Percentiles rank a stretch among this genome's conserved stretches.
Conservation (phyloP, 2,113 vertebrate species). For the Chroicocephalus ridibundus region DNA sequence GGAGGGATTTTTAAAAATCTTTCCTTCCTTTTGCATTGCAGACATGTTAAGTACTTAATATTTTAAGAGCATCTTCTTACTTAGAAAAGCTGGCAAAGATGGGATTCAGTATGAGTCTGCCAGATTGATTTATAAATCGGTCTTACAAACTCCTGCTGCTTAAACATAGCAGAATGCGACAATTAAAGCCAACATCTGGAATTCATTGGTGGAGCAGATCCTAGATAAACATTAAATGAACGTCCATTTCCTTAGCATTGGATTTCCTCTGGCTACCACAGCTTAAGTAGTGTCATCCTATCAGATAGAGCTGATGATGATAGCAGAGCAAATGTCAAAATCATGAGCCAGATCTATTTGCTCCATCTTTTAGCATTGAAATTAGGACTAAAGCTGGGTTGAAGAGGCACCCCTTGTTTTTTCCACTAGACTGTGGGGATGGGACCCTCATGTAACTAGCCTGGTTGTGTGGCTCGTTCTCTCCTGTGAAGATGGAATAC, state of each 20-base stretch:
- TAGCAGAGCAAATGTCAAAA: constrained; percentile 62
- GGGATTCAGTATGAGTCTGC: constrained; percentile 49
- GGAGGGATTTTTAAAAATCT: not conserved
- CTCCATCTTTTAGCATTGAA: constrained; percentile 19
- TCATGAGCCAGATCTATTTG: constrained; percentile 32
- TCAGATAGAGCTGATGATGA: constrained; percentile 56
- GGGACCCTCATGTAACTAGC: not conserved
- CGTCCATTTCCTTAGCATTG: constrained; percentile 72
- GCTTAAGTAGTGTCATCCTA: constrained; percentile 63
- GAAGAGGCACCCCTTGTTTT: not conserved
- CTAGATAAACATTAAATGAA: constrained; percentile 74
- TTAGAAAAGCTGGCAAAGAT: constrained; percentile 53
- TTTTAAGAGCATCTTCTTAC: constrained; percentile 57
- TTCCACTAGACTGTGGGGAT: not conserved
- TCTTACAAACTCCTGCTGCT: constrained; percentile 68
- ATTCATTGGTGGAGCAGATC: constrained; percentile 76
- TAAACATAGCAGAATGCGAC: constrained; percentile 63
- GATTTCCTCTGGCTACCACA: constrained; percentile 74
- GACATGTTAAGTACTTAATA: not conserved
- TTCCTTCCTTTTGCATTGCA: not conserved
- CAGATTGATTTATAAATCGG: constrained; percentile 77
- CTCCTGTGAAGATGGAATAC: not conserved
- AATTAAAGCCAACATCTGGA: constrained; percentile 84
- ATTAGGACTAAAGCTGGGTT: not conserved
- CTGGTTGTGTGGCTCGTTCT: not conserved